Conservation (phyloP, 2,888 invertebrate species). For the Pristionchus japonicus region DNA sequence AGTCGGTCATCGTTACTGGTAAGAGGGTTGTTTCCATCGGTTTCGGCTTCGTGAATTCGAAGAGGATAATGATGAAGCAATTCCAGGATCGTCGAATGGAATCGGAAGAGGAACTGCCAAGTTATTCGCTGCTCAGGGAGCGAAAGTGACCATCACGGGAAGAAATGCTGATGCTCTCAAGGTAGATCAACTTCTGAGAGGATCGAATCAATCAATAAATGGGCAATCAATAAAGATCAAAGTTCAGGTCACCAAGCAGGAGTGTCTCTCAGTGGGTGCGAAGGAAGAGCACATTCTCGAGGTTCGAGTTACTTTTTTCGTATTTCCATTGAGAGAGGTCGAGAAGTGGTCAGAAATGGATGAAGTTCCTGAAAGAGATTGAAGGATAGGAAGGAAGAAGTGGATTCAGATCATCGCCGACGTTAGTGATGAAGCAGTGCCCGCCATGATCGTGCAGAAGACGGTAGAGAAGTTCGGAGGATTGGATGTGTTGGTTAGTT, state of each 20-base stretch:
- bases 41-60: not conserved
- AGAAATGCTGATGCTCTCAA: not conserved
- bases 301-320: too few species aligned
- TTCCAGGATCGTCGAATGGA: conserved; percentile 23
- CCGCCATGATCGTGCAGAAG: not conserved
- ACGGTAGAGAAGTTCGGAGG: conserved; percentile 40
- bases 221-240: too few species aligned
- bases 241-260: not conserved
- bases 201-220: too few species aligned
- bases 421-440: not conserved
- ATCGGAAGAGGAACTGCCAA: conserved; percentile 27
- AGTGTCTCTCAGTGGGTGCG: conserved; percentile 2
- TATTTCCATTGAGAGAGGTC: too few species aligned
- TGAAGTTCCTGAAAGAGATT: not conserved
- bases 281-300: conserved; percentile 29
- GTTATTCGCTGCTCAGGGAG: conserved; percentile 27
- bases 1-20: conserved; percentile 15
- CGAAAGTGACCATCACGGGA: conserved; percentile 39
- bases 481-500: conserved; percentile 35
- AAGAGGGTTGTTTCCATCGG: not conserved
- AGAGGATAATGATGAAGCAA: too few species aligned
- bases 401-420: conserved; percentile 9
- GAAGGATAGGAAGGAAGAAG: too few species aligned
- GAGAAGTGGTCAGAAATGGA: not conserved
- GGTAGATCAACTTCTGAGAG: not conserved